phyloP scores from a whole-genome alignment of 1,140 invertebrate genomes.

The Solenopsis invicta region DNA sequence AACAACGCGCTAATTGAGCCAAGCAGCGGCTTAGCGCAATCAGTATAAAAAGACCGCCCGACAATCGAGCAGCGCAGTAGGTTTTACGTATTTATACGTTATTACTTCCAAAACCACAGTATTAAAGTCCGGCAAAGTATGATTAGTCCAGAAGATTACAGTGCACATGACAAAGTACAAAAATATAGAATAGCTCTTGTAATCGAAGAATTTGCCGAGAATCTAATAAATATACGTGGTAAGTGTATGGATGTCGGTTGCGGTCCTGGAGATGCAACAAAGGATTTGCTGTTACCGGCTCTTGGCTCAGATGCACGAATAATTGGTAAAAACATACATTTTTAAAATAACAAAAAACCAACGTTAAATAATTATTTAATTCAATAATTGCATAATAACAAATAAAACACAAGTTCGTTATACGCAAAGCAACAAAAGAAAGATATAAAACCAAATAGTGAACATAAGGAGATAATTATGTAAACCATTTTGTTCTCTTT shows the following conservation, averaged over 20 bases:
- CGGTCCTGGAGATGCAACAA: slow-evolving; percentile 13
- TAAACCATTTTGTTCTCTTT: no score
- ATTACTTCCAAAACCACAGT: not conserved
- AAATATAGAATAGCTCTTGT: not conserved
- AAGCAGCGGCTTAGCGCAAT: no score
- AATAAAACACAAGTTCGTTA: no score
- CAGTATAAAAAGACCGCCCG: no score
- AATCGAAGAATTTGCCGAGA: slow-evolving; percentile 18
- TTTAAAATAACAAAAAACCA: not conserved
- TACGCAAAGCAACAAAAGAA: no score
- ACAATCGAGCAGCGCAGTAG: no score
- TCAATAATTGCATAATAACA: no score
- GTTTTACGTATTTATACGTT: no score
- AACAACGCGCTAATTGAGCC: no score
- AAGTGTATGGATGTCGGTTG: slow-evolving; percentile 43
- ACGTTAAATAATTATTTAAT: not conserved
- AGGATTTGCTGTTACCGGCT: not conserved
- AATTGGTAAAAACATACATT: slow-evolving; percentile 23
- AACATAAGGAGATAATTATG: no score
- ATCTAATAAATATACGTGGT: not conserved
- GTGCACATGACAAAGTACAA: not conserved
- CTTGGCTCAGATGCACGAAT: not conserved
- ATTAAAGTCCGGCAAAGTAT: not conserved
- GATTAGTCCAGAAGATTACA: not conserved
- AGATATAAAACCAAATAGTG: no score